Percentiles rank a stretch among this genome's conserved stretches.
phyloP scores from a whole-genome alignment of 2,797 vertebrate species.

The Balearica regulorum region DNA sequence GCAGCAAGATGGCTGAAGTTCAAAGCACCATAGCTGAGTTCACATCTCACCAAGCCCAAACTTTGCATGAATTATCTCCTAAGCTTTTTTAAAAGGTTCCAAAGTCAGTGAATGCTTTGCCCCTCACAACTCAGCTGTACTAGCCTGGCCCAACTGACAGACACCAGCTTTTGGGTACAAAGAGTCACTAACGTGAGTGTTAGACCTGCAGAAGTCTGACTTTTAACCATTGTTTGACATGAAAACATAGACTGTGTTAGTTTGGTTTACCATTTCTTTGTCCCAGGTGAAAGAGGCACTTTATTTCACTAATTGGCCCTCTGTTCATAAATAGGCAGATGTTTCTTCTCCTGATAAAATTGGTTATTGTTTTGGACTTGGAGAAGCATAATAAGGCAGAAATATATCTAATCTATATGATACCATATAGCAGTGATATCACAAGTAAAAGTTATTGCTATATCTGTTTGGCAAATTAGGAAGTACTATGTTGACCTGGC shows the following conservation, averaged over 20 bases:
- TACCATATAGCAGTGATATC: not conserved
- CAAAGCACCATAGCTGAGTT: not conserved
- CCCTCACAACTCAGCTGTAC: not conserved
- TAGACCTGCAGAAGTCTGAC: not conserved
- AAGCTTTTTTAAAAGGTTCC: not conserved
- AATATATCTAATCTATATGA: not conserved
- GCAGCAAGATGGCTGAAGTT: not conserved
- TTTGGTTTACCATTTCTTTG: not conserved
- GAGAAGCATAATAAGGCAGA: not conserved
- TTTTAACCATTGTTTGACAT: not conserved
- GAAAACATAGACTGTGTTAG: not conserved
- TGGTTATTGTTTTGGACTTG: not conserved
- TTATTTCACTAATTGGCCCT: not conserved
- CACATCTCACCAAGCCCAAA: not conserved
- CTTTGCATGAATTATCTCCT: not conserved
- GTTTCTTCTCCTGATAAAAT: not conserved
- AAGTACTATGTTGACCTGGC: not conserved
- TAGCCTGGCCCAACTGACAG: not conserved
- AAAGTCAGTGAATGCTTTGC: not conserved
- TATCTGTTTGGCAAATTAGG: not conserved
- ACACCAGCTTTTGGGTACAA: not conserved
- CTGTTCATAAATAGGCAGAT: not conserved
- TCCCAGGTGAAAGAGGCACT: not conserved
- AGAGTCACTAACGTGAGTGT: not conserved
- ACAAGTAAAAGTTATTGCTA: not conserved